Evolutionary conservation across 2,113 vertebrate species (phyloP), one percentile per base, ranked within the genome.

Genomic region (Hystrix brachyura): DNA sequence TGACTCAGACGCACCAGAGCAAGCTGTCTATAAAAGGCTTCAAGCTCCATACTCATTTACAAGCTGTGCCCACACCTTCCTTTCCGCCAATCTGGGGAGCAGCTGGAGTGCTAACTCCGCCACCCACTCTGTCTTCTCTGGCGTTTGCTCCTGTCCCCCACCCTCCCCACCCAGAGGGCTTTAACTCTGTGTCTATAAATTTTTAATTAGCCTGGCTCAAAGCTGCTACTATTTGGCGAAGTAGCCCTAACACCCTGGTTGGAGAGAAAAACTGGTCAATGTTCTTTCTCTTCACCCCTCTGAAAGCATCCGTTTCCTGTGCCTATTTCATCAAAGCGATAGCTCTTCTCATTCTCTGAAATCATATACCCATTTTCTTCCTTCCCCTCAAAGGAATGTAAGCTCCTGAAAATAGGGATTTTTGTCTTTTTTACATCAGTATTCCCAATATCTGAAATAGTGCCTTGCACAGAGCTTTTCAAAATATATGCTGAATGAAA

Each of bases 51-150:
- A 34, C 60, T 95, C 69, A 90, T 97, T 97, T 96, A 90, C 95
- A 76, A 87, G 72, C 81, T 83, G 89, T 53, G 97, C 95, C 97
- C 96, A 97, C 92, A 95, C 95, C 84, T 96, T 96, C 92, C 96
- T 93, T 92, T 92, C 67, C 79, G 69, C 87, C 95, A 93, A 87
- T 94, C 84, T 82, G 96, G 83, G 79, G 64, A 71, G 97, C 95
- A 94, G 94, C 94, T 97, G 97, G 90, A 76, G 92, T 96, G 97
- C 94, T 83, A 96, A 94, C 95, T 79, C 78, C n/a, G 87, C 53
- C 38, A 3, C 48, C 88, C 71, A 78, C 87, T 48, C 67, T 53
- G 7, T 65, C n/a, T 87, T 55, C 78, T 34, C 69, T 55, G 57
- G 10, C 76, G 62, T 79, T 83, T 51, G 53, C 46, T 91, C 55